Percentiles rank a stretch among this genome's conserved stretches.
Evolutionary conservation across 1,140 invertebrate species (phyloP).

Genomic region (Helicoverpa armigera): DNA sequence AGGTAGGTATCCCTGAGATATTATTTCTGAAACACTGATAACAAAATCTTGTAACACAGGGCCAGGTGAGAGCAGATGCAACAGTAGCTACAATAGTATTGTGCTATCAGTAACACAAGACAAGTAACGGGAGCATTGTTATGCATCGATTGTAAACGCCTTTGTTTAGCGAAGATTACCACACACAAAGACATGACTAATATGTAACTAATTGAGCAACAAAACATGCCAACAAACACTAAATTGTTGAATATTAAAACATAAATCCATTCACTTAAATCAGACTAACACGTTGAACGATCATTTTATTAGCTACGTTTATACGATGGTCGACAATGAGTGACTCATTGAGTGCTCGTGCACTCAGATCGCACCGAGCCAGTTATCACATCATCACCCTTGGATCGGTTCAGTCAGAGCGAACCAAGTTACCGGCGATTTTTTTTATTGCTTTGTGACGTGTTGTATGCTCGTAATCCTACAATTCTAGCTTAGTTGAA

Average conservation of each 20-base stretch:
- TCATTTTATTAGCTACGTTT: conserved; percentile 34
- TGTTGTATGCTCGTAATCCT: neutral
- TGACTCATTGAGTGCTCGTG: conserved; percentile 57
- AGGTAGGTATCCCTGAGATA: no score
- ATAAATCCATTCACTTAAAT: neutral
- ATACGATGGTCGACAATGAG: conserved; percentile 30
- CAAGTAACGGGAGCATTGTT: neutral
- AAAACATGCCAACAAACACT: neutral
- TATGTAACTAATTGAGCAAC: neutral
- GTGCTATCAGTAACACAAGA: no score
- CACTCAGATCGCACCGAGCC: conserved; percentile 56
- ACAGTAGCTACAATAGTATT: no score
- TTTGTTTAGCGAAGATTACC: conserved; percentile 2
- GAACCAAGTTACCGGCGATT: neutral
- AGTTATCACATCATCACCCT: conserved; percentile 17
- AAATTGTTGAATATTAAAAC: neutral
- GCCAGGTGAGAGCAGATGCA: no score
- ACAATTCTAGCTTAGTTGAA: neutral
- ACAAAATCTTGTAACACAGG: no score
- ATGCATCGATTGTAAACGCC: neutral
- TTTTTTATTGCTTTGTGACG: conserved; percentile 14
- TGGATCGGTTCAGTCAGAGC: conserved; percentile 27
- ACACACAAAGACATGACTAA: neutral
- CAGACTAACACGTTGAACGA: conserved; percentile 19
- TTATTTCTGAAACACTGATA: no score